A percentile compares a stretch with the other conserved stretches of the same genome.
These are phyloP conservation scores for Microplitis manilae DNA, from an alignment of 2,888 invertebrate species.

Conservation along the genomic window DNA sequence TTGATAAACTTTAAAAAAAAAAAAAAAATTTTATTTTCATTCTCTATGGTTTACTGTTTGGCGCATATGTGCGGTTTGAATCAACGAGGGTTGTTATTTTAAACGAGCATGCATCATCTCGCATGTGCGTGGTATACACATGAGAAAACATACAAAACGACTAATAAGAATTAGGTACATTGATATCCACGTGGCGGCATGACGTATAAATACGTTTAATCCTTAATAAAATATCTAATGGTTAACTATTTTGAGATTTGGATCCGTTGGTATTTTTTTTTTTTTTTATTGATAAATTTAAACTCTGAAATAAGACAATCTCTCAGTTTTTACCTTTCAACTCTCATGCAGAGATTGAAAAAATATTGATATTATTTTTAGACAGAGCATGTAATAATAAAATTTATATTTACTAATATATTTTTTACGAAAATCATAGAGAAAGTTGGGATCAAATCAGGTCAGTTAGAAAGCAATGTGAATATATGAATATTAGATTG, in stretches of 20 bases:
- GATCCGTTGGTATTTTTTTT: neutral
- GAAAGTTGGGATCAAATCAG: no score
- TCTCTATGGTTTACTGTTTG: neutral
- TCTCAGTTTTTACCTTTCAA: neutral
- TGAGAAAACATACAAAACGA: constrained; percentile 35
- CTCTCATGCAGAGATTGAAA: neutral
- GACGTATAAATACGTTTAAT: constrained; percentile 36
- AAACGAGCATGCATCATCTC: constrained; percentile 45
- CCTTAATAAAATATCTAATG: constrained; percentile 13
- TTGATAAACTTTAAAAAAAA: neutral
- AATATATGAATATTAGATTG: no score
- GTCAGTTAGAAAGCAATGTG: no score
- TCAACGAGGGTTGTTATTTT: constrained; percentile 50
- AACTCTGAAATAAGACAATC: neutral
- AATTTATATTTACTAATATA: no score
- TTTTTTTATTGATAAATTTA: neutral
- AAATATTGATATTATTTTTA: no score
- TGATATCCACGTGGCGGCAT: constrained; percentile 44
- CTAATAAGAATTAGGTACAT: constrained; percentile 21
- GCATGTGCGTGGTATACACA: constrained; percentile 45
- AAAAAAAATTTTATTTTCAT: neutral
- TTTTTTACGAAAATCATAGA: no score
- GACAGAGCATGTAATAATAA: no score
- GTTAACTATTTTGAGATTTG: neutral
- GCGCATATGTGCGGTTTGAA: neutral